These are phyloP conservation scores for Xiphydria camelus DNA, from an alignment of 2,888 invertebrate genomes.

Conservation along the genomic window DNA sequence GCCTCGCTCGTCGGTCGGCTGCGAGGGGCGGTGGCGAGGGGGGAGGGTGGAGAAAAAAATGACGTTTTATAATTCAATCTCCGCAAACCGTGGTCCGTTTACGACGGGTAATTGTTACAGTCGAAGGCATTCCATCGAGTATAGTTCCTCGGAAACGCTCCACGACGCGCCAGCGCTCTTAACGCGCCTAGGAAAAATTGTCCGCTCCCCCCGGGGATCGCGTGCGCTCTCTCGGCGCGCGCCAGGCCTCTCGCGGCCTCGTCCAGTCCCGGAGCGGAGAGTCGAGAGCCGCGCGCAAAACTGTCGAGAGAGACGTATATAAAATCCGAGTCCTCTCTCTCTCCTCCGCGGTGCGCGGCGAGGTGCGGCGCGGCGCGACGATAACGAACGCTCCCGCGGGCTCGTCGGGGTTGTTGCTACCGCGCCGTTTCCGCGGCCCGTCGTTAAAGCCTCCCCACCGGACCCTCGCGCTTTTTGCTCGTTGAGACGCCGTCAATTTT, in stretches of 20 bases:
- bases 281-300: neutral
- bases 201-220: slow-evolving; percentile 16
- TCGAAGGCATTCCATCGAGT: slow-evolving; percentile 37
- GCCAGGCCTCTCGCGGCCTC: slow-evolving; percentile 1
- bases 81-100: slow-evolving; percentile 37
- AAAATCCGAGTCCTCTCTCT: too few species aligned
- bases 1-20: too few species aligned
- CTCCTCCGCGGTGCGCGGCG: too few species aligned
- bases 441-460: too few species aligned
- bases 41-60: slow-evolving; percentile 22
- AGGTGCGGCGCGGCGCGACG: too few species aligned
- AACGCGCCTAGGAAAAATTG: slow-evolving; percentile 45
- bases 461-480: too few species aligned
- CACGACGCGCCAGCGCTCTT: too few species aligned
- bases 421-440: too few species aligned
- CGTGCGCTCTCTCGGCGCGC: slow-evolving; percentile 12
- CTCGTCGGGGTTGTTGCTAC: too few species aligned
- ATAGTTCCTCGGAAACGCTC: slow-evolving; percentile 42
- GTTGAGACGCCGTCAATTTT: too few species aligned
- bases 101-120: slow-evolving; percentile 51
- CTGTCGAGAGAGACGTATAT: too few species aligned
- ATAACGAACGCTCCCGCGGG: too few species aligned
- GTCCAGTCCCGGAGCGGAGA: neutral
- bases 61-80: slow-evolving; percentile 50
- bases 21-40: neutral